Percentiles rank a stretch among this genome's conserved stretches.
These are phyloP conservation scores for Eristalis arbustorum DNA, from an alignment of 2,888 invertebrate species.

Conservation along the genomic window DNA sequence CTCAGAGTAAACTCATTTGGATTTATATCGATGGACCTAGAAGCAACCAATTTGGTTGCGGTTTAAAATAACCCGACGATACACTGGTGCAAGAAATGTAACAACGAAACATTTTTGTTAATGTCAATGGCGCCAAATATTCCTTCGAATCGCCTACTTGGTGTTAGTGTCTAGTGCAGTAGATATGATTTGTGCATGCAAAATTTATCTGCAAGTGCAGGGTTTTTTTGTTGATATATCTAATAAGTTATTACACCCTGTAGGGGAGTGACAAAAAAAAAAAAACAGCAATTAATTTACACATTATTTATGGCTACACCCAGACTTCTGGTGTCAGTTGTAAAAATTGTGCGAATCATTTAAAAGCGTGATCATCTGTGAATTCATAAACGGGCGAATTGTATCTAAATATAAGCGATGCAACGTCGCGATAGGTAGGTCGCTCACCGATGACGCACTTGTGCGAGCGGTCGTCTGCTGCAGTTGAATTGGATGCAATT, in stretches of 20 bases:
- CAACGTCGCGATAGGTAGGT: slow-evolving; percentile 40
- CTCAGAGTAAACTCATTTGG: slow-evolving; percentile 35
- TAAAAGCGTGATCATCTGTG: slow-evolving; percentile 56
- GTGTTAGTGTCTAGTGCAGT: background rate
- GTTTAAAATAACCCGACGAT: slow-evolving; percentile 59
- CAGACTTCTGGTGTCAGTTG: slow-evolving; percentile 8
- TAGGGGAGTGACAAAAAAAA: slow-evolving; percentile 7
- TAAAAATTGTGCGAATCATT: slow-evolving; percentile 43
- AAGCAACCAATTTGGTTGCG: slow-evolving; percentile 24
- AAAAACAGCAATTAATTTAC: background rate
- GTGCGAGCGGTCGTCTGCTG: background rate
- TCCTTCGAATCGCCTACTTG: slow-evolving; percentile 19
- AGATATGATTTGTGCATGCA: background rate
- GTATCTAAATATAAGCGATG: slow-evolving; percentile 51
- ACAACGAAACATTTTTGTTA: slow-evolving; percentile 32
- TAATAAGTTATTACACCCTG: background rate
- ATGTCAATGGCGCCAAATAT: slow-evolving; percentile 69
- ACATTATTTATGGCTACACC: slow-evolving; percentile 4
- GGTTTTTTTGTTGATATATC: background rate
- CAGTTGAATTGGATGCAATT: background rate
- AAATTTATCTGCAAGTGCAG: background rate
- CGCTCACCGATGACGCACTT: slow-evolving; percentile 68
- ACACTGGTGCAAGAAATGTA: slow-evolving; percentile 8
- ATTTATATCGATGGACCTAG: slow-evolving; percentile 30
- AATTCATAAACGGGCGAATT: slow-evolving; percentile 40